Conservation (phyloP, 35 echinoderm and acorn worm genomes). For the Strongylocentrotus purpuratus region DNA sequence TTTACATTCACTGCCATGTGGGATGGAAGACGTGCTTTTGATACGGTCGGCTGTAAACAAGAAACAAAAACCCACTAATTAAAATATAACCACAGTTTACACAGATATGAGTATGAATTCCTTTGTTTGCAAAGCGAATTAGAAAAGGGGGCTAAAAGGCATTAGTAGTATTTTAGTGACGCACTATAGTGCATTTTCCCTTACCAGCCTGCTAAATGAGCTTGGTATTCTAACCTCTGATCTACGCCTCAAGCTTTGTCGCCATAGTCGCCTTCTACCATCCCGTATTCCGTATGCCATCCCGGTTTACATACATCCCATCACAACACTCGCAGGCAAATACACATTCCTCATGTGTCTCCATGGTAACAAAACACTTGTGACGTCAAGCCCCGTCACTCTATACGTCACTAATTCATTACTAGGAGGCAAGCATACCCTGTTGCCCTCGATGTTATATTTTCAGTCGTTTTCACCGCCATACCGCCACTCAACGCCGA, state of each 20-base stretch:
- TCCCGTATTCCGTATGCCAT: neutral
- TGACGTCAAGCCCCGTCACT: slow-evolving; percentile 34
- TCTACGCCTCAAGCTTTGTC: neutral
- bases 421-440: neutral
- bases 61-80: too few relatives aligned
- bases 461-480: neutral
- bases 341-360: neutral
- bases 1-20: too few relatives aligned
- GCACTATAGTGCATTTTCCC: neutral
- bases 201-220: neutral
- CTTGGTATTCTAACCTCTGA: neutral
- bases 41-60: too few relatives aligned
- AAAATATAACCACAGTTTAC: too few relatives aligned
- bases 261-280: neutral
- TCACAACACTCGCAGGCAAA: neutral
- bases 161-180: neutral
- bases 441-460: neutral
- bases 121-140: too few relatives aligned
- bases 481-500: neutral
- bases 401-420: slow-evolving; percentile 35
- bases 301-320: neutral
- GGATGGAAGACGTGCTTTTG: too few relatives aligned
- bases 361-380: slow-evolving; percentile 31
- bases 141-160: too few relatives aligned
- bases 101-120: too few relatives aligned